Base-by-base conservation (phyloP, 2,113 vertebrate species). In the Campylorhamphus procurvoides region DNA sequence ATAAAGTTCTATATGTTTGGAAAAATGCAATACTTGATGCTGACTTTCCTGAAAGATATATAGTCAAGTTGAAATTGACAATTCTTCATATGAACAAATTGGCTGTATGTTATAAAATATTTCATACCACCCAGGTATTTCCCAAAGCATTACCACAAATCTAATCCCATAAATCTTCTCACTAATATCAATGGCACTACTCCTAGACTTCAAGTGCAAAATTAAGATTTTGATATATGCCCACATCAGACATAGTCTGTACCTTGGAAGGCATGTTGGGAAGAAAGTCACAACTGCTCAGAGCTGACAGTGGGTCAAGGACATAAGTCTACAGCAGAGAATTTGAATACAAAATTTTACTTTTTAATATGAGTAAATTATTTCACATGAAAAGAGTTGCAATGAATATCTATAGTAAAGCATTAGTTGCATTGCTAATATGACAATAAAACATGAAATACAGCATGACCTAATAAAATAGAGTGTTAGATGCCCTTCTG, bases 211-310 rank as follows among this genome's bases (percentile, higher is more conserved):
- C 27, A 91, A 72, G 10, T 14, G 15, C 22, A 89, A 91, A 84
- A 79, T 79, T 46, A 89, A 68, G n/a, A 56, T 37, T 88, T 87
- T 72, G 29, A 59, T 16, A 50, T 16, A 86, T 40, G 19, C 5
- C 8, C 18, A 3, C 29, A 37, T 31, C 29, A 35, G 40, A 40
- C 24, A 28, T 37, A 76, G 29, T 56, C 42, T 71, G 24, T 59
- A 39, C 7, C 8, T 82, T 0, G 0, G 44, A 84, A 72, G 7
- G 14, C 18, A n/a, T 12, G 4, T 5, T 35, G 22, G 31, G 24
- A 18, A 68, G 2, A 60, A 23, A 76, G 52, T 55, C 28, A 20
- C 12, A 72, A 46, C 13, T 56, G 19, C 24, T 60, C 52, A 87
- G 39, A 42, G 10, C 4, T 82, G 25, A 82, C 3, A 67, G 31